phyloP scores from a whole-genome alignment of 2,797 vertebrate genomes.

The Lindbergichthys nudifrons region DNA sequence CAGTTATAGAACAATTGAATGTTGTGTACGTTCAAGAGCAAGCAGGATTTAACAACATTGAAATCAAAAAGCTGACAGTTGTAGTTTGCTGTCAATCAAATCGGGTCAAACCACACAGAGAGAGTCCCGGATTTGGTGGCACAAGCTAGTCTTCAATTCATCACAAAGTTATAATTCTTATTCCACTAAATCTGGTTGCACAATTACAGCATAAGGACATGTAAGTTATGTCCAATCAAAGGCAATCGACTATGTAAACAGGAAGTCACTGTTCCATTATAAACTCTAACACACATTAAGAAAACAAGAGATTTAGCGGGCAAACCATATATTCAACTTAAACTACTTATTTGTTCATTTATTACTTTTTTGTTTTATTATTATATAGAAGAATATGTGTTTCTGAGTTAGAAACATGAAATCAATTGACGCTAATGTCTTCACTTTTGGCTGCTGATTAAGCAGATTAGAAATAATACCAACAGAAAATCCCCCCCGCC shows the following conservation, averaged over 20 bases:
- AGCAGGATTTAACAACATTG: background rate
- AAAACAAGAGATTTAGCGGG: background rate
- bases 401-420: background rate
- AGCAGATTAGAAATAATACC: background rate
- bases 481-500: rapidly evolving
- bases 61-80: background rate
- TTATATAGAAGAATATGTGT: background rate
- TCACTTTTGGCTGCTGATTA: background rate
- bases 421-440: background rate
- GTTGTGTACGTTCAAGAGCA: too few species aligned
- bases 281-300: background rate
- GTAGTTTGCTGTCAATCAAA: background rate
- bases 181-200: background rate
- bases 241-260: background rate
- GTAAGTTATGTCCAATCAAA: background rate
- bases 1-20: background rate
- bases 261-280: background rate
- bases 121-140: background rate
- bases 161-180: background rate
- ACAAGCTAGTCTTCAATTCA: background rate
- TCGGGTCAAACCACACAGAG: background rate
- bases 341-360: background rate
- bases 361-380: background rate
- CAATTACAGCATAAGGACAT: background rate
- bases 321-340: background rate